Base-by-base conservation (phyloP, 2,797 vertebrate species). In the Coregonus sp. region DNA sequence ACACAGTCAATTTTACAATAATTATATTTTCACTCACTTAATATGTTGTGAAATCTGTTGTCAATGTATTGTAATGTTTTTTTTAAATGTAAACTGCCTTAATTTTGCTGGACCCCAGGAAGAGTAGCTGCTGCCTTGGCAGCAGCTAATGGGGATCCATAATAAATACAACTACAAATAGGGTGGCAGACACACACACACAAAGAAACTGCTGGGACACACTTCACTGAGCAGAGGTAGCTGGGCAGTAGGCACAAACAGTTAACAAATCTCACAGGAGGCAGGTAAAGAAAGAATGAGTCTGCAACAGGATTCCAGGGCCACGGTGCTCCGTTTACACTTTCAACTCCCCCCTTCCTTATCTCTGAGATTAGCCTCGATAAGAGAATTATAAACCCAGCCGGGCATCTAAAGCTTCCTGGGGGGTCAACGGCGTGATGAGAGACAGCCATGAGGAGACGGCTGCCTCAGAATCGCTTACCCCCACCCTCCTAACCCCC, bases 381-480 rank as follows among this genome's bases (percentile, higher is more conserved):
- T 95, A 95, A 95, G 92, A 91, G 93, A 95, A 94, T 95, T 94
- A 95, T 95, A 93, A 95, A 95, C 90, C 92, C 93, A 87, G 90
- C 87, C 91, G 82, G 89, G 94, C 93, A 94, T 93, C 94, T 94
- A 93, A 93, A 92, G 92, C 94, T 94, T 95, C 94, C 92, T 95
- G 94, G 94, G 94, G 93, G 94, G 94, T 94, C 92, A 94, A 89
- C 77, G 37, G 90, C 82, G 89, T 95, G 94, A 95, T 93, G 94
- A 95, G 92, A 94, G 94, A 95, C 94, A 95, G 93, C 92, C 92
- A 81, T 91, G 86, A 88, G 88, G 89, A 88, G 89, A 85, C 80
- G 51, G 89, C 88, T 79, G 87, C 87, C 87, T 85, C 93, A 86
- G 88, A 90, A 93, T 90, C 82, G 78, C 81, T 90, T 90, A 88